These are phyloP conservation scores for Arrhopalites spinosus DNA, from an alignment of 2,888 invertebrate genomes.

Conservation along the genomic window DNA sequence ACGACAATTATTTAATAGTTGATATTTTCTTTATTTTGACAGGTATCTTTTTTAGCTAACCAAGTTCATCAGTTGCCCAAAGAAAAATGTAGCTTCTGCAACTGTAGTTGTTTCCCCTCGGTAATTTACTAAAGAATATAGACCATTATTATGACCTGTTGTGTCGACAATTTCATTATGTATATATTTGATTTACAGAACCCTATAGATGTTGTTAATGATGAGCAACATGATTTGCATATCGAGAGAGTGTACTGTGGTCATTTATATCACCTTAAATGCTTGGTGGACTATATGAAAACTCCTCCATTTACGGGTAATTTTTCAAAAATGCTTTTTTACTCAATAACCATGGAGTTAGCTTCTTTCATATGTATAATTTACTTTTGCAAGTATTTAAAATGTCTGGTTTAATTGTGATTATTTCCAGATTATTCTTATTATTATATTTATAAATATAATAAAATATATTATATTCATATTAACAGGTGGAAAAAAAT, in stretches of 20 bases:
- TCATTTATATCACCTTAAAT: constrained; percentile 72
- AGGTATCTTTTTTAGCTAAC: constrained; percentile 68
- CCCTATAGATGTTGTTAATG: constrained; percentile 60
- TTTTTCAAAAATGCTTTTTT: too few species aligned
- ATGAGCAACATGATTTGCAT: constrained; percentile 66
- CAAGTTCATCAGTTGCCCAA: constrained; percentile 67
- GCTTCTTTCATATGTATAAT: constrained; percentile 33
- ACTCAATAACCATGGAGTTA: too few species aligned
- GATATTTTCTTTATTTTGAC: too few species aligned
- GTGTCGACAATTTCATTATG: background rate
- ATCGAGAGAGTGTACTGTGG: constrained; percentile 75
- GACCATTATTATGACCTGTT: background rate
- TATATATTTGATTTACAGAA: constrained; percentile 59
- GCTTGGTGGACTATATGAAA: constrained; percentile 71
- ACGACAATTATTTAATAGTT: too few species aligned
- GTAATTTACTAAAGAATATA: background rate
- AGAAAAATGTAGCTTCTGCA: constrained; percentile 70
- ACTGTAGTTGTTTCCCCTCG: constrained; percentile 66
- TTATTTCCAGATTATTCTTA: constrained; percentile 1
- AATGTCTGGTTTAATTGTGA: background rate
- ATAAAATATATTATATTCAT: constrained; percentile 11
- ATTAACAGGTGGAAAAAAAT: constrained; percentile 69
- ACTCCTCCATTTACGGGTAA: constrained; percentile 72
- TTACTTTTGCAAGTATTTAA: constrained; percentile 12
- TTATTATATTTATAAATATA: background rate